Evolutionary conservation across 2,113 vertebrate genomes (phyloP).

Genomic region (Capreolus pygargus): DNA sequence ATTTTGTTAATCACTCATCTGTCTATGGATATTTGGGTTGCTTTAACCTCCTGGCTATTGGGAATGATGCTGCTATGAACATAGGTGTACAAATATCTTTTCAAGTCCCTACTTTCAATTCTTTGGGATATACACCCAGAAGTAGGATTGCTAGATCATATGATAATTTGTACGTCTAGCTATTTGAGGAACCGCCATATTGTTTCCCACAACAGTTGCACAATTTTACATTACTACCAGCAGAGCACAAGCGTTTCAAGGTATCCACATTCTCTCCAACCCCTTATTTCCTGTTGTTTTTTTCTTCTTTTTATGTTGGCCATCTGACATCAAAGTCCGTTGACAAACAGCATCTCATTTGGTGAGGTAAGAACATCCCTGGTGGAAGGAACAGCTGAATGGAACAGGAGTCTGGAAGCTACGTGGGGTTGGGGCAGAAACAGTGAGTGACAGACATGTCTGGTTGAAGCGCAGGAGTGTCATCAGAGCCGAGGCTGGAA

Average conservation of each 20-base stretch:
- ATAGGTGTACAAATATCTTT: background rate
- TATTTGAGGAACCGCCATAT: background rate
- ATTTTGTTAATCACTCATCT: background rate
- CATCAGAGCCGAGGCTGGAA: background rate
- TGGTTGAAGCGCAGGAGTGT: background rate
- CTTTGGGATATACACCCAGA: background rate
- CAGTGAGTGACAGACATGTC: rapidly evolving
- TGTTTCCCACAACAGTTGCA: background rate
- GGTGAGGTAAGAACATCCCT: background rate
- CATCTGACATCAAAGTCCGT: rapidly evolving
- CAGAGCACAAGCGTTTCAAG: background rate
- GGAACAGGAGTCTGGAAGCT: background rate
- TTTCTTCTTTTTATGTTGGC: background rate
- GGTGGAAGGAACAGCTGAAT: background rate
- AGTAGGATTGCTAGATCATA: background rate
- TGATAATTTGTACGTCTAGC: rapidly evolving
- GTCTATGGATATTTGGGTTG: background rate
- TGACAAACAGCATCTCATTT: background rate
- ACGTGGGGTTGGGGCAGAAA: background rate
- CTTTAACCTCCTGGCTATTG: background rate
- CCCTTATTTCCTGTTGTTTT: background rate
- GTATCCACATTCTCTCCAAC: background rate
- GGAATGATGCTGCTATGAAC: background rate
- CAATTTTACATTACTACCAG: background rate
- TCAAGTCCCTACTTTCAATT: background rate